Conservation (phyloP, 2,888 invertebrate species). For the Cantharis nigra region DNA sequence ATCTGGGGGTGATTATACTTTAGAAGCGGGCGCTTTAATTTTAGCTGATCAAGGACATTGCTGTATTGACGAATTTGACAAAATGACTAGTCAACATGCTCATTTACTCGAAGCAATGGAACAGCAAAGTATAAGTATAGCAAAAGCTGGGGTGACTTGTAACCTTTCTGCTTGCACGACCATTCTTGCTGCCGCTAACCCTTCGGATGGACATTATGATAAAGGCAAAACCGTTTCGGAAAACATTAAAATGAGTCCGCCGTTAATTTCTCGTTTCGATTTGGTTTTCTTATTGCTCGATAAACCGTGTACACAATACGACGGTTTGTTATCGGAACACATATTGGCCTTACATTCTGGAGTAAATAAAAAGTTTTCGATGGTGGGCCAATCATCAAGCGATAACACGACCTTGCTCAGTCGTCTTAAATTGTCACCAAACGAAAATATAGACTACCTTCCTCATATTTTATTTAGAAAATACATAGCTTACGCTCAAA, state of each 20-base stretch:
- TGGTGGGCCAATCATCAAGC: not conserved
- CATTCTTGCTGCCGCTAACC: slow-evolving; percentile 92
- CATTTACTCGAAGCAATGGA: slow-evolving; percentile 94
- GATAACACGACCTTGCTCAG: slow-evolving; percentile 40
- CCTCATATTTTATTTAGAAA: slow-evolving; percentile 80
- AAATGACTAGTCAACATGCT: slow-evolving; percentile 79
- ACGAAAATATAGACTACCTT: slow-evolving; percentile 71
- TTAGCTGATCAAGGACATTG: slow-evolving; percentile 88
- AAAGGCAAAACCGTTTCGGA: slow-evolving; percentile 85
- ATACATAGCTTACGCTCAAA: slow-evolving; percentile 89
- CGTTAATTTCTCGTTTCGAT: slow-evolving; percentile 90
- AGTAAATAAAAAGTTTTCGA: slow-evolving; percentile 37
- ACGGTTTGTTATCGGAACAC: slow-evolving; percentile 74
- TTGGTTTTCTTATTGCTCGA: slow-evolving; percentile 89
- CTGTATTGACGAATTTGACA: slow-evolving; percentile 95
- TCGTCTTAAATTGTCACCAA: slow-evolving; percentile 62
- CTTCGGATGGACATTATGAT: slow-evolving; percentile 86
- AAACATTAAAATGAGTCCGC: slow-evolving; percentile 84
- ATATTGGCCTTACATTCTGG: slow-evolving; percentile 78
- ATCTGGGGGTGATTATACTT: slow-evolving; percentile 74
- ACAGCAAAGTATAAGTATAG: slow-evolving; percentile 87
- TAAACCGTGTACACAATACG: slow-evolving; percentile 70
- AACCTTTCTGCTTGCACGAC: slow-evolving; percentile 82
- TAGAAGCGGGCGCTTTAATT: slow-evolving; percentile 88
- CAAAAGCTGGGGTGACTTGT: slow-evolving; percentile 86